Percentiles rank a stretch among this genome's conserved stretches.
These are phyloP conservation scores for Drosophila yakuba DNA, from an alignment of 1,140 invertebrate species.

Conservation along the genomic window DNA sequence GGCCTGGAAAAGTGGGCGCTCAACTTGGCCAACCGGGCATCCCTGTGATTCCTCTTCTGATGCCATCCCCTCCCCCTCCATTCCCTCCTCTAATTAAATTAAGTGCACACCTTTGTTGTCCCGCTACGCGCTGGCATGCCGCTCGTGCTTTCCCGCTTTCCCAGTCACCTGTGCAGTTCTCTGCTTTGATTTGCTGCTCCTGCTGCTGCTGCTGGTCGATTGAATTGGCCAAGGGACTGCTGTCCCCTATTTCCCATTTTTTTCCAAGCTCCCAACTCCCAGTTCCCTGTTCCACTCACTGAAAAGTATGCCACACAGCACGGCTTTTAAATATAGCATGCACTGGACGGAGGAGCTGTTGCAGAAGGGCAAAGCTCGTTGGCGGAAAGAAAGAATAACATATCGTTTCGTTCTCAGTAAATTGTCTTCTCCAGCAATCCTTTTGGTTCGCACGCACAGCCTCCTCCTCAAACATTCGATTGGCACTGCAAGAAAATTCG, in stretches of 20 bases:
- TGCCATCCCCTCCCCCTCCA: too few species aligned
- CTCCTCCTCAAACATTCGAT: not conserved
- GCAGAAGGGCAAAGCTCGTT: not conserved
- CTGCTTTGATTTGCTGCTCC: constrained; percentile 27
- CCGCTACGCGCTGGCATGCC: constrained; percentile 59
- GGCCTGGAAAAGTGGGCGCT: constrained; percentile 3
- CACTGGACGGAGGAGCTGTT: constrained; percentile 13
- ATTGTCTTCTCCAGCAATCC: constrained; percentile 33
- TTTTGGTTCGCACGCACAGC: constrained; percentile 36
- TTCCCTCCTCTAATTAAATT: constrained; percentile 71
- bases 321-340: constrained; percentile 17
- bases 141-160: constrained; percentile 8
- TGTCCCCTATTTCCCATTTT: constrained; percentile 1
- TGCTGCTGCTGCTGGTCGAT: constrained; percentile 5
- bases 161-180: constrained; percentile 10
- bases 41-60: too few species aligned
- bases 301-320: constrained; percentile 30
- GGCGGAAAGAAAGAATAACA: constrained; percentile 24
- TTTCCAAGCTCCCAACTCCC: too few species aligned
- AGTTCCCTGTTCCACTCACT: not conserved
- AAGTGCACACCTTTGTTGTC: constrained; percentile 76
- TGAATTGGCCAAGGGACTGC: constrained; percentile 33
- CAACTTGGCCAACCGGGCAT: not conserved
- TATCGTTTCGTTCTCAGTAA: constrained; percentile 36
- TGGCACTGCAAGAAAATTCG: not conserved